Evolutionary conservation across 2,888 invertebrate genomes (phyloP).

Genomic region (Leptopilina syphax): DNA sequence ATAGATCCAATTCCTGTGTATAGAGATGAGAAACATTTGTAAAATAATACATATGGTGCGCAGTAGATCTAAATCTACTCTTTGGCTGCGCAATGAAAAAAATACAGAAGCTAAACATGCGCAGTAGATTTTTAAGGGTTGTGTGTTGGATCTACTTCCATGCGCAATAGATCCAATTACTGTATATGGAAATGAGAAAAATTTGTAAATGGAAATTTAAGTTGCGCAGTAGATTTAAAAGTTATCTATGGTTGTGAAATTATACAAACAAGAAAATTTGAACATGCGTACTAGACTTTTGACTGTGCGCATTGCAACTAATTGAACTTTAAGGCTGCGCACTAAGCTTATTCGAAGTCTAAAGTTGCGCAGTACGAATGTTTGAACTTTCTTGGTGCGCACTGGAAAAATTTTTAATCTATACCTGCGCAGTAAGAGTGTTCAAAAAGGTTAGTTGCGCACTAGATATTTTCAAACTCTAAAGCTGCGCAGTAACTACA

Average conservation of each 20-base stretch:
- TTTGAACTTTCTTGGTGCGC: not conserved
- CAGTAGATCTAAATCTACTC: not conserved
- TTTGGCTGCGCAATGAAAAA: not conserved
- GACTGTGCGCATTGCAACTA: not conserved
- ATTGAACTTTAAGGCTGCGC: not conserved
- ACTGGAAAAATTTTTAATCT: not conserved
- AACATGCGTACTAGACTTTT: not conserved
- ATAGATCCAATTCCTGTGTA: not conserved
- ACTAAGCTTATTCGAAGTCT: not conserved
- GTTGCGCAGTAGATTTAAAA: not conserved
- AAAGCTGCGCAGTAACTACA: not conserved
- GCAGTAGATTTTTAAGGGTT: not conserved
- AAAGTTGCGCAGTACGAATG: not conserved
- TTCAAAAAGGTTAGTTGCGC: not conserved
- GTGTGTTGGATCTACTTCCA: too few species aligned
- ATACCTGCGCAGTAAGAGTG: not conserved
- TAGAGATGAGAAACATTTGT: too few species aligned
- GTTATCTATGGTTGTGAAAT: not conserved
- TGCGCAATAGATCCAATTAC: not conserved
- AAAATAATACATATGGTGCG: not conserved
- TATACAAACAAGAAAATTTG: not conserved
- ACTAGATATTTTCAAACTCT: not conserved
- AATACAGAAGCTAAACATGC: not conserved
- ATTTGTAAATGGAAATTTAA: too few species aligned
- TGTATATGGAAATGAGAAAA: not conserved